Evolutionary conservation across 2,888 invertebrate genomes (phyloP), one percentile per base, ranked within the genome.

Genomic region (Amphipoea lucens): DNA sequence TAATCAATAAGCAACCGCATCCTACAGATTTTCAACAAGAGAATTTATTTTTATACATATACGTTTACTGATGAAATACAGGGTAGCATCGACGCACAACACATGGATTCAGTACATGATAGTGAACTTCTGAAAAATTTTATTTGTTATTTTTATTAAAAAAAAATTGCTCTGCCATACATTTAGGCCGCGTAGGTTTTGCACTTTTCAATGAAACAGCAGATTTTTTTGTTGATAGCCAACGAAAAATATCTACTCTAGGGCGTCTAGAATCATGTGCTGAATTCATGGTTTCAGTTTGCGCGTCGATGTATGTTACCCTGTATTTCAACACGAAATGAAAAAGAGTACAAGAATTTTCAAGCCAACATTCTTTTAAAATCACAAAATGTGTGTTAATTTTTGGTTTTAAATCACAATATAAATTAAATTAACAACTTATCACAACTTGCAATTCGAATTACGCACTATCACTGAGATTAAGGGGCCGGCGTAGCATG

Each of bases 331-430:
- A 65, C n/a, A 42, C 48, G 14, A 20, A 45, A 23, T 36, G 23
- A 57, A 40, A 85, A 73, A 36, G n/a, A 67, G n/a, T 45, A 76
- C n/a, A 51, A 74, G 51, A 36, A 75, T 69, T 78, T 60, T 77
- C 85, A 88, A 81, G 63, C 72, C 76, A 79, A 86, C 77, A 72
- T 70, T 74, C 67, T 74, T 75, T 68, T 72, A 65, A 65, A 48
- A 88, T 82, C 75, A 83, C 78, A 78, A 79, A 76, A 75, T 86
- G 63, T 51, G 36, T 68, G 72, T 83, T 78, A 60, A n/a, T 87
- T 89, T 88, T 88, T 88, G 89, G 88, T 88, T 79, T 76, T 75
- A 76, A 78, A 84, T 86, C 88, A 88, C 88, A 86, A 71, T 66
- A 80, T 29, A 82, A 67, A 82, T 73, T 70, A 86, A 82, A 73